phyloP scores from a whole-genome alignment of 2,113 vertebrate species.

The Morone saxatilis region DNA sequence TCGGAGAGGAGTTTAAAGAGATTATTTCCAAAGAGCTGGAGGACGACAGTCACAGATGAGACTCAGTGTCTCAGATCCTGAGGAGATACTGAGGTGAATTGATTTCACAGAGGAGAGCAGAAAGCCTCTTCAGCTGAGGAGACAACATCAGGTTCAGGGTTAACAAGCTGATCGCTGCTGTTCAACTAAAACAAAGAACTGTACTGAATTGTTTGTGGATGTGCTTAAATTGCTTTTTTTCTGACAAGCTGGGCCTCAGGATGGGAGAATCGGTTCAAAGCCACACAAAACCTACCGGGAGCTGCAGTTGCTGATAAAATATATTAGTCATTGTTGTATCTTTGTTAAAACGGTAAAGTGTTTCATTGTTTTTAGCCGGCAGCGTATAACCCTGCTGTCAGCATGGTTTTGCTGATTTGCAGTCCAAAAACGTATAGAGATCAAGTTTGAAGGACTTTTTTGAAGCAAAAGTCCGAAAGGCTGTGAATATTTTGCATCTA shows the following conservation, averaged over 20 bases:
- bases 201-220: neutral
- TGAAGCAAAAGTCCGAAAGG: too few relatives aligned
- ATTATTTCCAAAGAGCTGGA: constrained; percentile 68
- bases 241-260: neutral
- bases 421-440: neutral
- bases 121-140: constrained; percentile 29
- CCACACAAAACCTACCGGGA: neutral
- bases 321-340: neutral
- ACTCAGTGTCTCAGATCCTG: constrained; percentile 35
- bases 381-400: too few relatives aligned
- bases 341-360: neutral
- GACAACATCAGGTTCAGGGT: constrained; percentile 27
- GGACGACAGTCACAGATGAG: constrained; percentile 54
- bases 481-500: too few relatives aligned
- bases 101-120: constrained; percentile 44
- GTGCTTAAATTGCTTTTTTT: neutral
- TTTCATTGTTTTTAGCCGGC: neutral
- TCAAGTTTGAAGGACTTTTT: too few relatives aligned
- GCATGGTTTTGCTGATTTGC: neutral
- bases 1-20: constrained; percentile 63
- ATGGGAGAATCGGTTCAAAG: too few relatives aligned
- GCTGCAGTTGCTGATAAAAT: too few relatives aligned
- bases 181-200: constrained; percentile 19
- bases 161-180: constrained; percentile 22
- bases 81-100: constrained; percentile 53